Percentiles rank a stretch among this genome's conserved stretches.
These are phyloP conservation scores for Paradisaea rubra DNA, from an alignment of 2,113 vertebrate species.

Conservation along the genomic window DNA sequence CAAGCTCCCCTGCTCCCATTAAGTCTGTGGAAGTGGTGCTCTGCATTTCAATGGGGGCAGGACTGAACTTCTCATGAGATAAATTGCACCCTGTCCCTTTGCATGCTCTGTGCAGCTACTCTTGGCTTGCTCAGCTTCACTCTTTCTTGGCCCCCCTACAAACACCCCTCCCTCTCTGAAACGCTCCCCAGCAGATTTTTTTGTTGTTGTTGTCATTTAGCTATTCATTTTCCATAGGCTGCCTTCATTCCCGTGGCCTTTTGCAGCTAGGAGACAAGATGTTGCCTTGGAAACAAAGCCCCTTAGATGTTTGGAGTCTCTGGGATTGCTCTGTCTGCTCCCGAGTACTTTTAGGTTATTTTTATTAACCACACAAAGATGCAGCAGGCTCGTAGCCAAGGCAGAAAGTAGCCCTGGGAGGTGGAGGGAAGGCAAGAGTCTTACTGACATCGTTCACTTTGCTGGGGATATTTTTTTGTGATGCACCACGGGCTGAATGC, in stretches of 20 bases:
- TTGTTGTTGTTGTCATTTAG: constrained; percentile 38
- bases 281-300: constrained; percentile 75
- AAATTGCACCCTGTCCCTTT: not conserved
- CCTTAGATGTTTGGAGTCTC: constrained; percentile 66
- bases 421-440: not conserved
- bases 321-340: constrained; percentile 45
- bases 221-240: constrained; percentile 75
- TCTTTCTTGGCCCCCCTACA: not conserved
- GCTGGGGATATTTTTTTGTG: not conserved
- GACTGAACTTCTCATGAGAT: not conserved
- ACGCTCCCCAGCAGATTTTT: not conserved
- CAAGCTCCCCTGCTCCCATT: constrained; percentile 7
- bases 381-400: constrained; percentile 11
- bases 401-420: constrained; percentile 24
- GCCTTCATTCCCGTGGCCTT: constrained; percentile 57
- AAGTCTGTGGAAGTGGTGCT: not conserved
- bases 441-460: not conserved
- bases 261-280: constrained; percentile 74
- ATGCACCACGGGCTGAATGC: not conserved
- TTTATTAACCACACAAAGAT: constrained; percentile 52
- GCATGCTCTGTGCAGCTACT: not conserved
- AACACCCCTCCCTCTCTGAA: not conserved
- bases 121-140: not conserved
- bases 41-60: constrained; percentile 32
- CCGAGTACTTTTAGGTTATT: constrained; percentile 43